A percentile compares a stretch with the other conserved stretches of the same genome.
These are phyloP conservation scores for Miichthys miiuy DNA, from an alignment of 2,797 vertebrate genomes.

Conservation along the genomic window DNA sequence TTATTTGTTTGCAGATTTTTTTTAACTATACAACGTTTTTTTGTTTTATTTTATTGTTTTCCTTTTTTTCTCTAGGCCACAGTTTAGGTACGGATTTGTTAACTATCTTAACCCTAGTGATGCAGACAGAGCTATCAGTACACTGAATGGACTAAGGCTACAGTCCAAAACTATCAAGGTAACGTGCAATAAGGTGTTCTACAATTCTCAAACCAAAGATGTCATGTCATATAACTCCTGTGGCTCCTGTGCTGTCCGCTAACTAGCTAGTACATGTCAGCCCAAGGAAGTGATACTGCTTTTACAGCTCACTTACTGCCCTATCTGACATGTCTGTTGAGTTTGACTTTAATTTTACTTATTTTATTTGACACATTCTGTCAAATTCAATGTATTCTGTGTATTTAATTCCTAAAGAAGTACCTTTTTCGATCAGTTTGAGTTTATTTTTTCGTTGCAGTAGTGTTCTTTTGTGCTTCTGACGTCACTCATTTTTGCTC, in stretches of 20 bases:
- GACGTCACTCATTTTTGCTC: conserved; percentile 33
- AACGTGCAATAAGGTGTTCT: conserved; percentile 90
- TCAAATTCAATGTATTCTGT: conserved; percentile 44
- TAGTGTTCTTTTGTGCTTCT: conserved; percentile 61
- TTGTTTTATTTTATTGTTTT: conserved; percentile 87
- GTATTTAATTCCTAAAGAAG: conserved; percentile 39
- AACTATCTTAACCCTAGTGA: conserved; percentile 99
- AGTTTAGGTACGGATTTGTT: conserved; percentile 99
- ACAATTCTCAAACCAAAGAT: conserved; percentile 87
- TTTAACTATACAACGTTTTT: conserved; percentile 85
- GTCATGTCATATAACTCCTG: conserved; percentile 82
- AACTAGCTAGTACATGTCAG: conserved; percentile 79
- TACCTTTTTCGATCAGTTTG: conserved; percentile 34
- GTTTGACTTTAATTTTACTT: conserved; percentile 67
- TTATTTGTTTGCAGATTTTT: conserved; percentile 86
- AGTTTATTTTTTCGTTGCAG: conserved; percentile 50
- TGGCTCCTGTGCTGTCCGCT: conserved; percentile 80
- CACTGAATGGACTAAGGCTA: conserved; percentile 98
- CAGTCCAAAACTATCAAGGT: conserved; percentile 99
- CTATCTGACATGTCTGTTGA: conserved; percentile 69
- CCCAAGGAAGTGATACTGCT: conserved; percentile 64
- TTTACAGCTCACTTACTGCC: conserved; percentile 73
- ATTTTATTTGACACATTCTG: conserved; percentile 57
- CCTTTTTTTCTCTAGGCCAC: conserved; percentile 89
- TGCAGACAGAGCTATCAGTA: conserved; percentile 99